phyloP scores from a whole-genome alignment of 2,113 vertebrate species.

The Lepus europaeus region DNA sequence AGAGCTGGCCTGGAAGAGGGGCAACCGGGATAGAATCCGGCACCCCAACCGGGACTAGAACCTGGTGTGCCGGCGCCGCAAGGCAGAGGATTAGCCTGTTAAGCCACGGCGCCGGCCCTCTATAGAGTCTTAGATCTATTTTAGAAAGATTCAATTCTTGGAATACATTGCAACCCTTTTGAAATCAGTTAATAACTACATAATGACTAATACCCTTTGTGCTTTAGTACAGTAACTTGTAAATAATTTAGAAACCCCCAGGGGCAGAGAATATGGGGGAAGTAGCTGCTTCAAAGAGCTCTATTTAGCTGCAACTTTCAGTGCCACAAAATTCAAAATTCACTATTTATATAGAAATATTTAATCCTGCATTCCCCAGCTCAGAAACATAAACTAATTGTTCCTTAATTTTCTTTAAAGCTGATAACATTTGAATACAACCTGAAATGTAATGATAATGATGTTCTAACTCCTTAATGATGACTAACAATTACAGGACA shows the following conservation, averaged over 20 bases:
- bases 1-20: too few relatives aligned
- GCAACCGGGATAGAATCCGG: too few relatives aligned
- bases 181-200: not conserved
- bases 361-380: not conserved
- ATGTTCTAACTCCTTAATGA: conserved; percentile 67
- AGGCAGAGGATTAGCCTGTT: too few relatives aligned
- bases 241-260: not conserved
- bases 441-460: conserved; percentile 63
- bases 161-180: not conserved
- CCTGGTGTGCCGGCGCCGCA: too few relatives aligned
- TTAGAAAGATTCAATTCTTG: not conserved
- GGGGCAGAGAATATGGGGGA: not conserved
- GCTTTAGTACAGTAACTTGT: not conserved
- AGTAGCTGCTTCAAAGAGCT: not conserved
- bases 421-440: conserved; percentile 67
- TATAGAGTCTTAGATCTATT: not conserved
- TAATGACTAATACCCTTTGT: not conserved
- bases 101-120: not conserved
- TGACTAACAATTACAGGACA: conserved; percentile 71
- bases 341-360: not conserved
- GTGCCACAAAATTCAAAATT: not conserved
- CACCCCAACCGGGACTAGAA: too few relatives aligned
- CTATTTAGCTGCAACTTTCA: not conserved
- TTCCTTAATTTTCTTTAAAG: conserved; percentile 58
- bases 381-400: conserved; percentile 13